Conservation (phyloP, 1,140 invertebrate genomes). For the Anthonomus grandis region DNA sequence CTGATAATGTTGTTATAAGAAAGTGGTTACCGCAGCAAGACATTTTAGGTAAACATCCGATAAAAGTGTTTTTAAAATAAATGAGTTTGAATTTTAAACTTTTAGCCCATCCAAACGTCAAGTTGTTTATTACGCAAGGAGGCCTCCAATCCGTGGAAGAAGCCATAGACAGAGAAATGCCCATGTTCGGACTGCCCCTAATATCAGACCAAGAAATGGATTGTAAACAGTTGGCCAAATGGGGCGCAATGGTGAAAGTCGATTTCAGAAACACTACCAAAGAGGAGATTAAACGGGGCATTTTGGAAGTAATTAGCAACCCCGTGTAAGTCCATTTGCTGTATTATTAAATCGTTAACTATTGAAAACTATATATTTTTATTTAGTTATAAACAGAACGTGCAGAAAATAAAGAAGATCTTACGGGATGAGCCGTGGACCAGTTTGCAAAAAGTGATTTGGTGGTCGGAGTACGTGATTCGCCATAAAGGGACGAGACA, state of each 20-base stretch:
- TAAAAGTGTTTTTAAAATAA: no score
- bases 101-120: slow-evolving; percentile 44
- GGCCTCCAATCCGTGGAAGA: slow-evolving; percentile 54
- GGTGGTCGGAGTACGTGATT: slow-evolving; percentile 54
- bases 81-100: no score
- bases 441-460: slow-evolving; percentile 49
- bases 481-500: slow-evolving; percentile 48
- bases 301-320: no score
- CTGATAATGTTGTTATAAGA: slow-evolving; percentile 59
- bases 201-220: no score
- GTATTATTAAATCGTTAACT: no score
- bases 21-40: slow-evolving; percentile 72
- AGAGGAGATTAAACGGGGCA: no score
- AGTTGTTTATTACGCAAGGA: slow-evolving; percentile 54
- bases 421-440: slow-evolving; percentile 43
- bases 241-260: no score
- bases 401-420: slow-evolving; percentile 30
- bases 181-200: slow-evolving; percentile 52
- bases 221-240: no score
- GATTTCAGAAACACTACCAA: no score
- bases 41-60: slow-evolving; percentile 62
- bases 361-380: no score
- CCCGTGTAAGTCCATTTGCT: no score
- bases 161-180: slow-evolving; percentile 50
- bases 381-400: slow-evolving; percentile 34